Percentiles rank a stretch among this genome's conserved stretches.
phyloP scores from a whole-genome alignment of 2,797 vertebrate species.

The Danio kyathit region DNA sequence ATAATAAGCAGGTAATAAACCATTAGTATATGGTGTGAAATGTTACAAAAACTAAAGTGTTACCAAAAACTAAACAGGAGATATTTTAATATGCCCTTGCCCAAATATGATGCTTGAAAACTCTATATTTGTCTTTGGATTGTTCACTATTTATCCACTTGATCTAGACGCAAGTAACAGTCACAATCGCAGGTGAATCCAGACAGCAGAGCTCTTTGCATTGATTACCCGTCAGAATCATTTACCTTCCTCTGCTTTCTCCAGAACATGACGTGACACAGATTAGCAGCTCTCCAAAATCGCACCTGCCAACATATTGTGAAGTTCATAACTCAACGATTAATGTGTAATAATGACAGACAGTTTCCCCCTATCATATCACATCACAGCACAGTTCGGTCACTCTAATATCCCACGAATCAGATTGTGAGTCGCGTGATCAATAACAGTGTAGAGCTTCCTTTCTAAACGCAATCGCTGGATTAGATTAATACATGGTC shows the following conservation, averaged over 20 bases:
- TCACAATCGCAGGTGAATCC: conserved; percentile 77
- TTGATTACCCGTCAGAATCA: conserved; percentile 93
- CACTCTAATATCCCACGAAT: background rate
- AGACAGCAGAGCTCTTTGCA: conserved; percentile 85
- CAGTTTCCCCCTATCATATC: conserved; percentile 1
- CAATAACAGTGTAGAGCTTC: conserved; percentile 11
- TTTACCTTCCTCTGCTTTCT: conserved; percentile 77
- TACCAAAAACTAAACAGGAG: too few species aligned
- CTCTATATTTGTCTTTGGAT: too few species aligned
- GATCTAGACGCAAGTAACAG: background rate
- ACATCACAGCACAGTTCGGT: background rate
- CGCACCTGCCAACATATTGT: conserved; percentile 9
- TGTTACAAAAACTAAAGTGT: too few species aligned
- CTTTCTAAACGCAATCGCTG: conserved; percentile 2
- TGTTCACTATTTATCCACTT: background rate
- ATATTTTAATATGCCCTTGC: background rate
- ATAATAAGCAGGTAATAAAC: too few species aligned
- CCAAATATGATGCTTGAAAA: too few species aligned
- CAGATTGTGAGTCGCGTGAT: background rate
- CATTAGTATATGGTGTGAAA: too few species aligned
- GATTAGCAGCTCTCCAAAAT: conserved; percentile 37
- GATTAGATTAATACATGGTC: conserved; percentile 25
- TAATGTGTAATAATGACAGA: background rate
- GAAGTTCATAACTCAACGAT: background rate
- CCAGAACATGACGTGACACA: conserved; percentile 50